Evolutionary conservation across 2,888 invertebrate genomes (phyloP), one percentile per base, ranked within the genome.

Genomic region (Cyclophora albipunctata): DNA sequence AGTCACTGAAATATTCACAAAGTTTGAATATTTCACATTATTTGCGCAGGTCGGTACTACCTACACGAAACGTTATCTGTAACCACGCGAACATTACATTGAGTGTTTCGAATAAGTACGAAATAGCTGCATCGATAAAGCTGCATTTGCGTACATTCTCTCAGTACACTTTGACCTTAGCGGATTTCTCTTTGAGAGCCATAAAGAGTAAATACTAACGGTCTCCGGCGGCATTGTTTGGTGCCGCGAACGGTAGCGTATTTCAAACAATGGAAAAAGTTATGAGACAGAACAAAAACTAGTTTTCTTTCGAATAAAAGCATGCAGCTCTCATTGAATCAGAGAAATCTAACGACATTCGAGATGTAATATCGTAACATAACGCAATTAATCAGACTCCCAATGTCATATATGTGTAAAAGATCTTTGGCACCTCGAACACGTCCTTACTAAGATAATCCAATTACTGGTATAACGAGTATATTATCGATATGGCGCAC

Each of bases 391-490:
- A 58, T 56, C 54, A 53, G 50, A 55, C 52, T 46, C 50, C 51
- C 65, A 67, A 67, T 62, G 63, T 62, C 63, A 63, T 52, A 50
- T 52, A 41, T 20, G 52, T 20, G 51, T 45, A 42, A 5, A 54
- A 62, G 72, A 68, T 68, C 67, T 64, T 68, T 67, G 63, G 65
- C 61, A 49, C 60, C 63, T 57, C 44, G n/a, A 3, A 5, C 3
- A 3, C n/a, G 42, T 45, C 43, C 40, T 48, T 40, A 33, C 46
- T 43, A 4, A 44, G 50, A 42, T 60, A 58, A 71, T 69, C 65
- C 37, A 37, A 37, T 37, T 37, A 37, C 37, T 5, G 5, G 65
- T 64, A 69, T 70, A 66, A 57, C 46, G 49, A 51, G 53, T 51
- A 43, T 37, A 49, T 50, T 48, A 42, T 53, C 49, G 58, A 49